Conservation (phyloP, 2,888 invertebrate species). For the Hoplodrina ambigua region DNA sequence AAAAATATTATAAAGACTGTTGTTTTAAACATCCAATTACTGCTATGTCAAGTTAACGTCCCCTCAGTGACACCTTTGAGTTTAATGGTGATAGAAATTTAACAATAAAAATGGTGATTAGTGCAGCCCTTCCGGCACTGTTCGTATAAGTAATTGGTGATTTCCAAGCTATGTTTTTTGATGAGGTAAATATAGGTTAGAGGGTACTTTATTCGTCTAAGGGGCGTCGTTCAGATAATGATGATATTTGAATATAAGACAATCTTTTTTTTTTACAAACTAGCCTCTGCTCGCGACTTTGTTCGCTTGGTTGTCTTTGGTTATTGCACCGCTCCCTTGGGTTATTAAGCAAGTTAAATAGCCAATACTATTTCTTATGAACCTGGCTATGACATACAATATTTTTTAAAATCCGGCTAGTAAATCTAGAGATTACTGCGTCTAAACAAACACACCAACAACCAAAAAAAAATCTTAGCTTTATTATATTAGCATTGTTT, state of each 20-base stretch:
- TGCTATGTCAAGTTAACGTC: slow-evolving; percentile 71
- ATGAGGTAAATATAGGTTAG: slow-evolving; percentile 36
- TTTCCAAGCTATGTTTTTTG: slow-evolving; percentile 49
- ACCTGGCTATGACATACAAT: no score
- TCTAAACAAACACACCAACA: no score
- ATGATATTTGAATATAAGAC: slow-evolving; percentile 23
- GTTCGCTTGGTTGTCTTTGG: no score
- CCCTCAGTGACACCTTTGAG: slow-evolving; percentile 70
- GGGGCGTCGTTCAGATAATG: slow-evolving; percentile 34
- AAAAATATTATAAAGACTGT: slow-evolving; percentile 49
- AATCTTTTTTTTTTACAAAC: neutral
- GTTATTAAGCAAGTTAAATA: no score
- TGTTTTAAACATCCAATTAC: slow-evolving; percentile 70
- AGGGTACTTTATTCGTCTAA: slow-evolving; percentile 13
- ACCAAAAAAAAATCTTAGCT: no score
- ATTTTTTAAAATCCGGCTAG: no score
- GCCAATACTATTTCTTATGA: no score
- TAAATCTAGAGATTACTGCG: no score
- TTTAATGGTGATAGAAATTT: slow-evolving; percentile 70
- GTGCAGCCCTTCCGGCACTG: slow-evolving; percentile 43
- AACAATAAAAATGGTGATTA: slow-evolving; percentile 68
- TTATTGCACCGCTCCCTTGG: no score
- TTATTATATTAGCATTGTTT: neutral
- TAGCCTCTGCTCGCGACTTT: no score
- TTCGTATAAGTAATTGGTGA: slow-evolving; percentile 56